Evolutionary conservation across 2,888 invertebrate species (phyloP), one percentile per base, ranked within the genome.

Genomic region (Acholoe squamosa): DNA sequence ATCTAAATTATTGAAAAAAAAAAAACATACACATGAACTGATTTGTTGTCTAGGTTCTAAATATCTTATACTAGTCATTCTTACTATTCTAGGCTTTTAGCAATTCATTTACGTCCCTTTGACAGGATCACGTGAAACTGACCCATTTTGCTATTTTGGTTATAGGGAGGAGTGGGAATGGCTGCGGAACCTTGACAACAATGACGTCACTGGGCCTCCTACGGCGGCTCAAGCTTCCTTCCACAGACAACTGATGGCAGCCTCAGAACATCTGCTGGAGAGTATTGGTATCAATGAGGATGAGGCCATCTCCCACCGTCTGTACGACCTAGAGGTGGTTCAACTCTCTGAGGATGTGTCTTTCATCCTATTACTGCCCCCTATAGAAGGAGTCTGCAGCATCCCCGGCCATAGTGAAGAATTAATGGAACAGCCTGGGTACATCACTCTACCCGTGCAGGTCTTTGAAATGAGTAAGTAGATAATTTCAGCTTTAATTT

Each of bases 101-200:
- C 43, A 7, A 43, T 43, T 43, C 10, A 43, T 43, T 7, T 43
- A 43, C 43, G 43, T 43, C 10, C 10, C 43, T 10, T 43, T n/a
- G n/a, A n/a, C n/a, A n/a, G n/a, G n/a, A n/a, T n/a, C n/a, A n/a
- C n/a, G 3, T 43, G 43, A 43, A 61, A 61, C 61, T 25, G 16
- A 61, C 61, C 54, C 5, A 14, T 61, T 28, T 52, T 71, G 16
- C 10, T 89, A 5, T 10, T 89, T 77, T 89, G 25, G 10, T 93
- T 97, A 86, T 96, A 98, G 98, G 43, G 99, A 99, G 95, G 99
- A 99, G 96, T 99, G 99, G 99, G 97, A 98, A 93, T 98, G 98
- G 95, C 96, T 99, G 22, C 98, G 97, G 94, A 97, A 94, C 61
- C 93, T 96, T 89, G 93, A 92, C 56, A 92, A 93, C 3, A 94